Conservation (phyloP, 2,797 vertebrate species). For the Coregonus sp. region DNA sequence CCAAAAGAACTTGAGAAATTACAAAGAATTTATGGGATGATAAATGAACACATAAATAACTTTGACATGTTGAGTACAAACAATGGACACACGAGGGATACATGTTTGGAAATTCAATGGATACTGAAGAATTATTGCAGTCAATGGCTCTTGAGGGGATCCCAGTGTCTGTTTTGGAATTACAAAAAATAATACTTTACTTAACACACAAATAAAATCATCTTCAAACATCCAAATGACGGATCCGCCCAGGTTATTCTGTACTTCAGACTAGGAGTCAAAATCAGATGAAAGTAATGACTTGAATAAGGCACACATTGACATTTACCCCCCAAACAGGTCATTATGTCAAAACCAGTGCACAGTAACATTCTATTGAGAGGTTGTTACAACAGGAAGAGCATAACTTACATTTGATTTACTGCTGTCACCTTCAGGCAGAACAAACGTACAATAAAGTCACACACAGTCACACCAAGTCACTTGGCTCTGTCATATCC, state of each 20-base stretch:
- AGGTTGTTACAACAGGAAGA: slow-evolving; percentile 18
- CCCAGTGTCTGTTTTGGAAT: slow-evolving; percentile 33
- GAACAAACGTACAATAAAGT: slow-evolving; percentile 14
- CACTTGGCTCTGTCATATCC: no score
- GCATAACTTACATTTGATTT: slow-evolving; percentile 18
- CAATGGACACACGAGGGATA: slow-evolving; percentile 50
- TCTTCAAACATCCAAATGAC: slow-evolving; percentile 24
- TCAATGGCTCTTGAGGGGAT: no score
- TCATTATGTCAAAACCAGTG: background rate
- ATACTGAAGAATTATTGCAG: slow-evolving; percentile 61
- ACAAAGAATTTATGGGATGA: slow-evolving; percentile 54
- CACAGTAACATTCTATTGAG: background rate
- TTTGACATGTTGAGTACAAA: slow-evolving; percentile 46
- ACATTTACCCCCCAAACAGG: background rate
- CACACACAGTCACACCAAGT: no score
- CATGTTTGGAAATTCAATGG: slow-evolving; percentile 50
- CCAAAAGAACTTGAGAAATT: slow-evolving; percentile 62
- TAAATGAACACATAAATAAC: slow-evolving; percentile 72
- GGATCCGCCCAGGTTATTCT: no score
- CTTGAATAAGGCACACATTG: background rate
- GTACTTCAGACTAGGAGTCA: no score
- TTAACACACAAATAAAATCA: slow-evolving; percentile 67
- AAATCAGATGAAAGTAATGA: no score
- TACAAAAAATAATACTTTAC: slow-evolving; percentile 47
- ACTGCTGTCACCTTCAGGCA: slow-evolving; percentile 24